phyloP scores from a whole-genome alignment of 2,888 invertebrate species.

The Gari tellinella region DNA sequence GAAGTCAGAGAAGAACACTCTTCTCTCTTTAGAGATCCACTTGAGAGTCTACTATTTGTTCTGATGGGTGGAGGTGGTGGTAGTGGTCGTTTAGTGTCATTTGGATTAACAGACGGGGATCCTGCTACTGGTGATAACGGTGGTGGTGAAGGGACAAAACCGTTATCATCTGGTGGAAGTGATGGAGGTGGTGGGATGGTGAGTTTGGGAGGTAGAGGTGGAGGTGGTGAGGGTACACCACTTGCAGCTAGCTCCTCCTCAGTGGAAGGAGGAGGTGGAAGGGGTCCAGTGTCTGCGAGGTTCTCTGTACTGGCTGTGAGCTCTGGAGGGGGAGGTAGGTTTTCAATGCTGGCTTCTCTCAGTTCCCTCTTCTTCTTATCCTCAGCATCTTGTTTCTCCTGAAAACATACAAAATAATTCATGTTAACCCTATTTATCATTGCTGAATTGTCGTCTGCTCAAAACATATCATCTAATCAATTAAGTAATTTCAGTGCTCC shows the following conservation, averaged over 20 bases:
- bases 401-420: slow-evolving; percentile 5
- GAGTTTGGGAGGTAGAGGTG: slow-evolving; percentile 28
- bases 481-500: too few relatives aligned
- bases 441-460: too few relatives aligned
- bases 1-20: slow-evolving; percentile 39
- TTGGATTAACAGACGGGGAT: slow-evolving; percentile 19
- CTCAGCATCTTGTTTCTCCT: slow-evolving; percentile 56
- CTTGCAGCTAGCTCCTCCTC: slow-evolving; percentile 9
- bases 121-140: slow-evolving; percentile 19
- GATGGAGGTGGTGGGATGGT: slow-evolving; percentile 45
- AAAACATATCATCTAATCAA: too few relatives aligned
- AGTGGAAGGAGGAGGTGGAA: slow-evolving; percentile 62
- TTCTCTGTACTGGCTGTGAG: slow-evolving; percentile 51
- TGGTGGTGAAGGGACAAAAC: slow-evolving; percentile 33
- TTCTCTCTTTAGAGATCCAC: too few relatives aligned
- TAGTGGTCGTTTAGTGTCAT: slow-evolving; percentile 59
- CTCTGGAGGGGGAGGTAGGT: slow-evolving; percentile 59
- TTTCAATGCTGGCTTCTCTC: slow-evolving; percentile 40
- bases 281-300: slow-evolving; percentile 38
- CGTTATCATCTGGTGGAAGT: slow-evolving; percentile 43
- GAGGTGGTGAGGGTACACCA: slow-evolving; percentile 38
- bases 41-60: background rate
- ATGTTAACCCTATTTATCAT: too few relatives aligned
- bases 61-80: slow-evolving; percentile 44
- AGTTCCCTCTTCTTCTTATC: slow-evolving; percentile 5